These are phyloP conservation scores for Podabrus alpinus DNA, from an alignment of 2,888 invertebrate species.

Conservation along the genomic window DNA sequence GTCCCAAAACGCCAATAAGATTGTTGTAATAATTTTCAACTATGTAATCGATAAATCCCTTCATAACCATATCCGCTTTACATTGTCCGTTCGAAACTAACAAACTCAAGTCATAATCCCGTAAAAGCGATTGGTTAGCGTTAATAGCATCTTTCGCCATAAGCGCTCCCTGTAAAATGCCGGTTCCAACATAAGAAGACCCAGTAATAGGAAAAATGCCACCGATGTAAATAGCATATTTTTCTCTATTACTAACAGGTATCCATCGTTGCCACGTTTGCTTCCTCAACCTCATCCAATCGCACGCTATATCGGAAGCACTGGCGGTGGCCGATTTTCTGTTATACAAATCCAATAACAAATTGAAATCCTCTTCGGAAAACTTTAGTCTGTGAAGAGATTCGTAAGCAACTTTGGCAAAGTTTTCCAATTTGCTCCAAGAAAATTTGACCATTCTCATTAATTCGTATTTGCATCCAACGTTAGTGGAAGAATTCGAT, in stretches of 20 bases:
- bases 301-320: constrained; percentile 64
- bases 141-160: constrained; percentile 71
- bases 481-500: constrained; percentile 42
- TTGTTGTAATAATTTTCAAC: constrained; percentile 59
- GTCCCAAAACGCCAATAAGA: constrained; percentile 75
- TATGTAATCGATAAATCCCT: constrained; percentile 73
- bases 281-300: constrained; percentile 64
- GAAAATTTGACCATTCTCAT: constrained; percentile 70
- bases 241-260: constrained; percentile 50
- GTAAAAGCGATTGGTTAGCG: constrained; percentile 60
- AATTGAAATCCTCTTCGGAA: constrained; percentile 58
- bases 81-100: constrained; percentile 69
- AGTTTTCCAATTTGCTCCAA: constrained; percentile 61
- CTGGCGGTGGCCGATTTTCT: constrained; percentile 20
- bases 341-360: constrained; percentile 55
- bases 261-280: constrained; percentile 58
- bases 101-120: constrained; percentile 64
- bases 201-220: constrained; percentile 74
- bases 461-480: constrained; percentile 70
- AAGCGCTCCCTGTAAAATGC: constrained; percentile 64
- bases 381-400: constrained; percentile 60
- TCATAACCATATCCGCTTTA: constrained; percentile 73
- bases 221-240: constrained; percentile 61
- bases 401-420: constrained; percentile 59
- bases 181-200: constrained; percentile 62